These are phyloP conservation scores for Clarias magur DNA, from an alignment of 2,113 vertebrate species.

Conservation along the genomic window DNA sequence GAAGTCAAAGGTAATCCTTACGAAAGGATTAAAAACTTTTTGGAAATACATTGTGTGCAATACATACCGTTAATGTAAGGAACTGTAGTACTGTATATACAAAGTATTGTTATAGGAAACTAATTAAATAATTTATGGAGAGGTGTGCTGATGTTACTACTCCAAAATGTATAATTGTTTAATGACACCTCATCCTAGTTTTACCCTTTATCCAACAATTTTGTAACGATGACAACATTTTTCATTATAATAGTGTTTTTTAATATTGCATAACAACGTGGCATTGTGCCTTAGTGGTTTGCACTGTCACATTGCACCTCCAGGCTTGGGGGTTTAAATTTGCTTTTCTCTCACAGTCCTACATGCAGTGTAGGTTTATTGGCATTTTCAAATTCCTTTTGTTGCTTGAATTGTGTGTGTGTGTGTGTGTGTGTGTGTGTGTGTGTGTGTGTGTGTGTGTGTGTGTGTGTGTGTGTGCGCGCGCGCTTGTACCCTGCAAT, in stretches of 20 bases:
- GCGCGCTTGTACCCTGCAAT: too few relatives aligned
- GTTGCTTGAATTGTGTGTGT: too few relatives aligned
- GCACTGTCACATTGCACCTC: too few relatives aligned
- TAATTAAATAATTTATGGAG: neutral
- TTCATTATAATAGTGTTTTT: neutral
- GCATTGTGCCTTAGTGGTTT: too few relatives aligned
- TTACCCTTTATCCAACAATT: neutral
- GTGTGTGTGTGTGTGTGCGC: too few relatives aligned
- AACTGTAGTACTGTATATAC: neutral
- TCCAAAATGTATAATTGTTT: neutral
- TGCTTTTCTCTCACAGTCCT: too few relatives aligned
- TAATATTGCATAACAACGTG: neutral
- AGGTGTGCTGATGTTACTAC: neutral
- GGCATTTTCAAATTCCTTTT: neutral
- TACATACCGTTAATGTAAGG: neutral
- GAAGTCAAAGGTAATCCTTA: conserved; percentile 77
- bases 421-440: too few relatives aligned
- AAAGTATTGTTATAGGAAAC: neutral
- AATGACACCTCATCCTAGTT: neutral
- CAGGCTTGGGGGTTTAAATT: too few relatives aligned
- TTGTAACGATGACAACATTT: neutral
- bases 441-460: too few relatives aligned
- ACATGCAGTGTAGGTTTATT: too few relatives aligned
- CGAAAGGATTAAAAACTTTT: too few relatives aligned
- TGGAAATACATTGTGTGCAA: neutral